A percentile compares a stretch with the other conserved stretches of the same genome.
These are phyloP conservation scores for Drosophila nr. fundita DNA, from an alignment of 2,888 invertebrate species.

Conservation along the genomic window DNA sequence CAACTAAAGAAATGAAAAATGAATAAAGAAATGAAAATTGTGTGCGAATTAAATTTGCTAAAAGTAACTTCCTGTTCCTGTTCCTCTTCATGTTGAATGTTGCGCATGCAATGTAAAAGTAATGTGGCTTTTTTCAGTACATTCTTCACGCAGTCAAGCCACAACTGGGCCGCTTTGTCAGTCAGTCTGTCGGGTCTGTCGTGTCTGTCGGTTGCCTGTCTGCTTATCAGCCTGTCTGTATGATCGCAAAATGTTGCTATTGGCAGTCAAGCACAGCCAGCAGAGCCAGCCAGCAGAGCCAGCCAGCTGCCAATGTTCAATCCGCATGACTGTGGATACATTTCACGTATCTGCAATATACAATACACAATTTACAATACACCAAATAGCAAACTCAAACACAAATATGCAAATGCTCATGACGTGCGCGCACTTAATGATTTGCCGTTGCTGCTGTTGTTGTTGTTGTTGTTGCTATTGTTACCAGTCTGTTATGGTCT, in stretches of 20 bases:
- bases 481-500: conserved; percentile 46
- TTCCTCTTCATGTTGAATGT: background rate
- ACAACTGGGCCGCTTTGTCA: conserved; percentile 16
- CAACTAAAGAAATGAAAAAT: background rate
- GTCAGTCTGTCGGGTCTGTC: background rate
- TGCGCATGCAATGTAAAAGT: background rate
- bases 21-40: background rate
- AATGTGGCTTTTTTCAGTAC: conserved; percentile 16
- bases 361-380: conserved; percentile 23
- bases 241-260: conserved; percentile 46
- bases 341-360: conserved; percentile 40
- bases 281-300: background rate
- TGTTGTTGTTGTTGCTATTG: conserved; percentile 12
- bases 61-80: background rate
- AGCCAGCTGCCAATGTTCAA: conserved; percentile 50
- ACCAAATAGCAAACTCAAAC: conserved; percentile 5
- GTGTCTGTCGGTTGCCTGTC: background rate
- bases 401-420: conserved; percentile 62
- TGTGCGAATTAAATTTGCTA: background rate
- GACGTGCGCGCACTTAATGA: conserved; percentile 56
- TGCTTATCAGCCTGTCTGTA: conserved; percentile 20
- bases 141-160: conserved; percentile 16
- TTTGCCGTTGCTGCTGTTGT: conserved; percentile 31
- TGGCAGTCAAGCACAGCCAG: conserved; percentile 32
- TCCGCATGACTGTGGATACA: conserved; percentile 49